Evolutionary conservation across 2,797 vertebrate species (phyloP), one percentile per base, ranked within the genome.

Genomic region (Coregonus ussuriensis): DNA sequence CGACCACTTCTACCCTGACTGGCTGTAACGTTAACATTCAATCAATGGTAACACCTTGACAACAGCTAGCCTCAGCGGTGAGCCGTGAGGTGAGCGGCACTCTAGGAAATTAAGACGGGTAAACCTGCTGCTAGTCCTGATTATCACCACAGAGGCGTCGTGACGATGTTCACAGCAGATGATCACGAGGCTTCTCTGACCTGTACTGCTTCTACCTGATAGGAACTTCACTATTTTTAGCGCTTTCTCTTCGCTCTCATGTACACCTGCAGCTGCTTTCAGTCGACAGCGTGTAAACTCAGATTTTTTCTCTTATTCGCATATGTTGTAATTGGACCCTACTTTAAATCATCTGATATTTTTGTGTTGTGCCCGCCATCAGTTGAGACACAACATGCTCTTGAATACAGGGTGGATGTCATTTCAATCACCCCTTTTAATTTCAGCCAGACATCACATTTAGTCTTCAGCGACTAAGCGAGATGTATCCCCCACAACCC

Each of bases 81-180:
- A 66, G 74, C 53, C 65, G 63, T 73, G 76, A 68, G 6, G 21
- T 74, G 56, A 71, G 80, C 71, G 25, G 47, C 82, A 76, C 51
- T 72, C n/a, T 52, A 75, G 81, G 51, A 83, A 83, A 84, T 78
- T 35, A 84, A 56, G 56, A 33, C 33, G 35, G 74, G 52, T 35
- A 69, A 69, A 4, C 72, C 67, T 9, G 62, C 76, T 72, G 59
- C 62, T 54, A 37, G 29, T 3, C 21, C 70, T 79, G 81, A 83
- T 86, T 75, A 87, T 81, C 53, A 66, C 31, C 71, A 56, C 6
- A 56, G 47, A 74, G 37, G 75, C 77, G 53, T 14, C 1, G 37
- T 74, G 75, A 63, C 59, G 59, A 74, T 75, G 41, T 54, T 65
- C 59, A 15, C 47, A 76, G 31, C 33, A 81, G 78, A 85, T 87